These are phyloP conservation scores for Fulmarus glacialis DNA, from an alignment of 2,113 vertebrate species.

Conservation along the genomic window DNA sequence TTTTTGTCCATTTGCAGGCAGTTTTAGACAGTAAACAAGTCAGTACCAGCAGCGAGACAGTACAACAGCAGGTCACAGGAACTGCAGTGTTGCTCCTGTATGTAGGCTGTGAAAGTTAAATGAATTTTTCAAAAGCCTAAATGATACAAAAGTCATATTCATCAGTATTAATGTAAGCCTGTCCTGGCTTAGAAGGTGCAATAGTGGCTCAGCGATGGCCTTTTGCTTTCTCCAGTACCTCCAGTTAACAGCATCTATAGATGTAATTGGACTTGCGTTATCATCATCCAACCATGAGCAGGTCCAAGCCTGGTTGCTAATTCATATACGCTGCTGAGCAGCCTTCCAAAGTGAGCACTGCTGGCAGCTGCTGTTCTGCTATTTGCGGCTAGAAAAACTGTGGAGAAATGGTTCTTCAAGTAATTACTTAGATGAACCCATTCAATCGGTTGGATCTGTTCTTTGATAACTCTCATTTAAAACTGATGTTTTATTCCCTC, in stretches of 20 bases:
- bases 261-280: not conserved
- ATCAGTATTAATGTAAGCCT: not conserved
- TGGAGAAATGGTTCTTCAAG: not conserved
- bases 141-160: not conserved
- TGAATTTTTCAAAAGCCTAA: not conserved
- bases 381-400: too few relatives aligned
- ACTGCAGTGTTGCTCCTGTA: fast-evolving
- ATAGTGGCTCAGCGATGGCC: not conserved
- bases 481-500: not conserved
- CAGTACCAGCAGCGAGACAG: too few relatives aligned
- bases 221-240: not conserved
- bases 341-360: not conserved
- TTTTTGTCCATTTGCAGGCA: not conserved
- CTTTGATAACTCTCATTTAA: not conserved
- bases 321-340: not conserved
- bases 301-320: not conserved
- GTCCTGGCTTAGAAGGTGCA: not conserved
- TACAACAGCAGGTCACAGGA: not conserved
- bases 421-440: not conserved
- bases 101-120: not conserved
- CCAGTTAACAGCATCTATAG: not conserved
- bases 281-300: too few relatives aligned
- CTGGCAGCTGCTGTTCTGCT: not conserved
- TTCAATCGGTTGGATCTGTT: not conserved
- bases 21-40: not conserved